These are phyloP conservation scores for Trissolcus brochymenae DNA, from an alignment of 2,888 invertebrate species.

Conservation along the genomic window DNA sequence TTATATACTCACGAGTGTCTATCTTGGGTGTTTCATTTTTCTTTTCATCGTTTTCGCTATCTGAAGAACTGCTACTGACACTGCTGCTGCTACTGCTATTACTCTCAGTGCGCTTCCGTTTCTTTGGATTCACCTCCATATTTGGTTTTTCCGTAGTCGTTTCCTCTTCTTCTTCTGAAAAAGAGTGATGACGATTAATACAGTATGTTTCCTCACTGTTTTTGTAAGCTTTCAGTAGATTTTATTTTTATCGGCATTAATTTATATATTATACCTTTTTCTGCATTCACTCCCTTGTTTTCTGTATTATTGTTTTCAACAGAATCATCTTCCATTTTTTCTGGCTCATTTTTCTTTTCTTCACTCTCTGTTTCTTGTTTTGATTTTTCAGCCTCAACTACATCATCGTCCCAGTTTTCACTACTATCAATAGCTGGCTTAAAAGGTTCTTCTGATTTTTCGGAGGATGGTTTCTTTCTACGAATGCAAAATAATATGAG, in stretches of 20 bases:
- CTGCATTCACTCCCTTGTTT: slow-evolving; percentile 72
- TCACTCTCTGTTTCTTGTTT: slow-evolving; percentile 71
- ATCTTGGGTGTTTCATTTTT: slow-evolving; percentile 70
- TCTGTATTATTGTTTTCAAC: slow-evolving; percentile 68
- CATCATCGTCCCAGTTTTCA: slow-evolving; percentile 67
- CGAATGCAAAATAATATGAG: slow-evolving; percentile 1
- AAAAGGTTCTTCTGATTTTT: slow-evolving; percentile 18
- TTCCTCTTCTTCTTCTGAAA: slow-evolving; percentile 23
- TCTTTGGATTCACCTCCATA: slow-evolving; percentile 77
- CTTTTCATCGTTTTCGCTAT: slow-evolving; percentile 78
- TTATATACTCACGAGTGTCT: slow-evolving; percentile 27
- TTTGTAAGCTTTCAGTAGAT: too few species aligned
- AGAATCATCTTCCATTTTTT: slow-evolving; percentile 72
- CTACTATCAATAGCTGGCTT: slow-evolving; percentile 64
- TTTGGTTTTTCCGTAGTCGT: slow-evolving; percentile 29
- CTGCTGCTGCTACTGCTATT: slow-evolving; percentile 78
- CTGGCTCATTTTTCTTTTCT: slow-evolving; percentile 67
- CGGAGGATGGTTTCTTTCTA: slow-evolving; percentile 32
- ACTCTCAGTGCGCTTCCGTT: slow-evolving; percentile 78
- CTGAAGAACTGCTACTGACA: slow-evolving; percentile 74
- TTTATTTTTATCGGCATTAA: too few species aligned
- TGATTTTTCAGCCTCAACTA: slow-evolving; percentile 70
- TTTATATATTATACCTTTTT: slow-evolving; percentile 56
- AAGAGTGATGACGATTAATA: too few species aligned
- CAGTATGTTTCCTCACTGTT: background rate